Conservation (phyloP, 2,797 vertebrate species). For the Myotis daubentonii region DNA sequence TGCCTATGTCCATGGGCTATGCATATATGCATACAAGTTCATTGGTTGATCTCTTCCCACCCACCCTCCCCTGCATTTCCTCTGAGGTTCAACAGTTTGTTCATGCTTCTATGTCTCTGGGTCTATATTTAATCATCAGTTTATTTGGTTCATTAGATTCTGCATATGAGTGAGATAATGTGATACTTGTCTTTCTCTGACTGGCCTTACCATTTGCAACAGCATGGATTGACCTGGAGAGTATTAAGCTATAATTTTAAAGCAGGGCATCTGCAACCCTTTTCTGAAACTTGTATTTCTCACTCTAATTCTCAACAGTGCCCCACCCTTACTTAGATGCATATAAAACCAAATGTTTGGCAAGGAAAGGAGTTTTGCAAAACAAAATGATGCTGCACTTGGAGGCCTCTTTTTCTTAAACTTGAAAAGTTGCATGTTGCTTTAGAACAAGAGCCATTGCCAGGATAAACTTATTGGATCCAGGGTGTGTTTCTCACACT, state of each 20-base stretch:
- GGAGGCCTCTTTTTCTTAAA: constrained; percentile 73
- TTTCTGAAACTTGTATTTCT: constrained; percentile 20
- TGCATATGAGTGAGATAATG: too few species aligned
- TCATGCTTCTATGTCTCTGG: too few species aligned
- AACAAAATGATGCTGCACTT: constrained; percentile 72
- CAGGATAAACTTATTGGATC: constrained; percentile 52
- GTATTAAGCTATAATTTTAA: constrained; percentile 23
- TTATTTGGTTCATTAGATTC: too few species aligned
- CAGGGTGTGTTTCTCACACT: not conserved
- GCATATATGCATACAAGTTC: too few species aligned
- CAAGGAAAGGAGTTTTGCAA: constrained; percentile 63
- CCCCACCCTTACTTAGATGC: not conserved
- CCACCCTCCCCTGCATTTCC: too few species aligned
- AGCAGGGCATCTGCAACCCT: not conserved
- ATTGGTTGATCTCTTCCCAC: too few species aligned
- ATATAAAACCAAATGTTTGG: constrained; percentile 76
- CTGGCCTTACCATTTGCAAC: too few species aligned
- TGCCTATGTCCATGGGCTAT: too few species aligned
- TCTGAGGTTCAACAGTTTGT: too few species aligned
- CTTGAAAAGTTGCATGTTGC: constrained; percentile 66
- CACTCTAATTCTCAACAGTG: not conserved
- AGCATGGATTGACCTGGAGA: too few species aligned
- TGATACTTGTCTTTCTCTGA: too few species aligned
- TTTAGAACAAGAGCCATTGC: constrained; percentile 58
- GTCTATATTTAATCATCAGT: too few species aligned